phyloP scores from a whole-genome alignment of 2,888 invertebrate species.

The Epinotia demarniana region DNA sequence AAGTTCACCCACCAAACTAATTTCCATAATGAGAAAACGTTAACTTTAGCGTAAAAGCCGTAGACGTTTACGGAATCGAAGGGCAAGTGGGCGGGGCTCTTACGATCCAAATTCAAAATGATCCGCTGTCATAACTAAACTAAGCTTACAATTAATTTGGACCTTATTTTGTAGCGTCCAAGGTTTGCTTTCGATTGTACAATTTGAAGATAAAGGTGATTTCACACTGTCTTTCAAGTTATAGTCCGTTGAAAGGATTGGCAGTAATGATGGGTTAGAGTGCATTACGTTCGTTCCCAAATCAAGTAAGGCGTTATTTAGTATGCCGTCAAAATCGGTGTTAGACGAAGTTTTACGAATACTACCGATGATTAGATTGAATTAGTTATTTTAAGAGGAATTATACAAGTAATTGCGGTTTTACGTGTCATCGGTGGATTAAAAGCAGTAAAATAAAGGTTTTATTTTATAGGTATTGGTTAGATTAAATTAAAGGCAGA shows the following conservation, averaged over 20 bases:
- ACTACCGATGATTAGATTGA: conserved; percentile 35
- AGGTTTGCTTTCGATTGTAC: conserved; percentile 28
- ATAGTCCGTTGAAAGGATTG: conserved; percentile 60
- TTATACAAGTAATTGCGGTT: conserved; percentile 26
- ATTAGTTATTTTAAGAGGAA: conserved; percentile 22
- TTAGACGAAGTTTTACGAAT: conserved; percentile 28
- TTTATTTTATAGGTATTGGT: conserved; percentile 21
- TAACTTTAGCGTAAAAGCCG: conserved; percentile 45
- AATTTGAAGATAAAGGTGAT: conserved; percentile 48
- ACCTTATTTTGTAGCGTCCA: conserved; percentile 17
- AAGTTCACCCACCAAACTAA: conserved; percentile 32
- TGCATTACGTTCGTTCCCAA: conserved; percentile 51
- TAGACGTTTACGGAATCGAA: conserved; percentile 53
- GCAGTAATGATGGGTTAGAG: conserved; percentile 67
- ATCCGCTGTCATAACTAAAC: conserved; percentile 62
- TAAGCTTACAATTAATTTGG: conserved; percentile 12
- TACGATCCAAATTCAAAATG: conserved; percentile 63
- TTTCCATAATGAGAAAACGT: conserved; percentile 38
- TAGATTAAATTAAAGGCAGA: conserved; percentile 26
- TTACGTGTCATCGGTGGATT: conserved; percentile 18
- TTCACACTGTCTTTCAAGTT: conserved; percentile 52
- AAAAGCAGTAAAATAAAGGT: conserved; percentile 21
- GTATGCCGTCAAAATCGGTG: conserved; percentile 38
- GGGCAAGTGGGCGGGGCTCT: conserved; percentile 57
- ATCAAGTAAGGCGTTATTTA: conserved; percentile 51